phyloP scores from a whole-genome alignment of 2,888 invertebrate genomes.

The Spicauda simplicius region DNA sequence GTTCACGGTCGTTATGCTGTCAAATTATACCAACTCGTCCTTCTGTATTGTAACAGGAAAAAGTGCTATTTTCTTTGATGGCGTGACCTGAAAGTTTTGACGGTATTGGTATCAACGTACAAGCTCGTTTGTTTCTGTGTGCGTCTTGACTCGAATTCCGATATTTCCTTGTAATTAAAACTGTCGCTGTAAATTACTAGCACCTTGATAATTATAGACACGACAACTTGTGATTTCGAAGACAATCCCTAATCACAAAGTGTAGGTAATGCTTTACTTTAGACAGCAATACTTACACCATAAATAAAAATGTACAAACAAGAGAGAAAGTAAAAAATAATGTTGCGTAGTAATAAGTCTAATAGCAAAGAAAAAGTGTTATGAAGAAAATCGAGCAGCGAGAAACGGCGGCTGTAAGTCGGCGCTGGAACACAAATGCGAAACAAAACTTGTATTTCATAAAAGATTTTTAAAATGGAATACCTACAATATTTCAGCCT shows the following conservation, averaged over 20 bases:
- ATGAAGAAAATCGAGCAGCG: constrained; percentile 19
- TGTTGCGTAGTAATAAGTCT: constrained; percentile 8
- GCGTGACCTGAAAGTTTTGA: constrained; percentile 66
- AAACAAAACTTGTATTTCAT: constrained; percentile 66
- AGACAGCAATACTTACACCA: background rate
- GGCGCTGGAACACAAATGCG: constrained; percentile 42
- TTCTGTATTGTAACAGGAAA: constrained; percentile 50
- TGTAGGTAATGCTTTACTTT: background rate
- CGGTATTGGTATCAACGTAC: background rate
- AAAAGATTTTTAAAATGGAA: constrained; percentile 78
- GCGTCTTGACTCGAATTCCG: background rate
- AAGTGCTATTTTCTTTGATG: constrained; percentile 62
- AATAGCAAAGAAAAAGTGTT: constrained; percentile 7
- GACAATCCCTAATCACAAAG: background rate
- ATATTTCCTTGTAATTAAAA: constrained; percentile 1
- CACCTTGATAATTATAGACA: background rate
- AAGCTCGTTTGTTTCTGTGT: background rate
- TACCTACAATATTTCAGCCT: constrained; percentile 83
- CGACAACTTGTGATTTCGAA: background rate
- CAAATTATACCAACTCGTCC: constrained; percentile 69
- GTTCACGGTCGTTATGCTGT: constrained; percentile 66
- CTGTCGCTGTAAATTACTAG: background rate
- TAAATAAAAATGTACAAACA: background rate
- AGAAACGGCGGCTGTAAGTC: constrained; percentile 30
- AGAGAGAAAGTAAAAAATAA: constrained; percentile 1